Base-by-base conservation (phyloP, 2,888 invertebrate species). In the Schizotus pectinicornis region DNA sequence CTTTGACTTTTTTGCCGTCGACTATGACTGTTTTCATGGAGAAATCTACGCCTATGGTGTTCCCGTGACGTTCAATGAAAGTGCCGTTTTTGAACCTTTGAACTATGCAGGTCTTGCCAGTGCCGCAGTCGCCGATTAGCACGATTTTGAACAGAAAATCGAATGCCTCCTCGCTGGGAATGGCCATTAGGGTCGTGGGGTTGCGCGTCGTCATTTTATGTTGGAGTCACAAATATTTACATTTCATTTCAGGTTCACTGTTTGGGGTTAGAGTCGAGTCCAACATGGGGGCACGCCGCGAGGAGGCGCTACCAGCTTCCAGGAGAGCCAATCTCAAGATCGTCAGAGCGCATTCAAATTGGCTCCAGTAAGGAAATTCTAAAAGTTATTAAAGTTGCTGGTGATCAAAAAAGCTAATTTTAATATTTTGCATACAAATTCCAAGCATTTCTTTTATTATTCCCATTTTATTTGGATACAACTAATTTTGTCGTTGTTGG, bases 31-130 rank as follows among this genome's bases (percentile, higher is more conserved):
- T 97, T 86, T 97, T 97, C 96, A 97, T 98, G 61, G 96, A 96
- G 83, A 98, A 98, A 81, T 98, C 97, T 54, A 98, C 97, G 63
- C 97, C 97, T 76, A 98, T 98, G 43, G 98, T 98, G 77, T 94
- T 96, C 57, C 95, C 95, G 81, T 97, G 95, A 67, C 92, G 85
- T 82, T 98, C 97, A 66, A 95, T 90, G 77, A 94, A 98, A 70
- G 94, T 95, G 59, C 97, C 98, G 61, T 95, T 94, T 80, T 95
- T 95, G 80, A 98, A 92, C 69, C 97, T 87, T 81, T 97, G 96
- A 58, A 98, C 95, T 67, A 98, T 92, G 86, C 90, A 96, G 61
- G 95, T 96, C 84, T 96, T 96, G 30, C 95, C 94, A 32, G 92
- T 90, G 22, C 92, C 92, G 80, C 92, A 92, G 73, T 94, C 94